phyloP scores from a whole-genome alignment of 1,140 invertebrate species.

The Drosophila fuyamai region DNA sequence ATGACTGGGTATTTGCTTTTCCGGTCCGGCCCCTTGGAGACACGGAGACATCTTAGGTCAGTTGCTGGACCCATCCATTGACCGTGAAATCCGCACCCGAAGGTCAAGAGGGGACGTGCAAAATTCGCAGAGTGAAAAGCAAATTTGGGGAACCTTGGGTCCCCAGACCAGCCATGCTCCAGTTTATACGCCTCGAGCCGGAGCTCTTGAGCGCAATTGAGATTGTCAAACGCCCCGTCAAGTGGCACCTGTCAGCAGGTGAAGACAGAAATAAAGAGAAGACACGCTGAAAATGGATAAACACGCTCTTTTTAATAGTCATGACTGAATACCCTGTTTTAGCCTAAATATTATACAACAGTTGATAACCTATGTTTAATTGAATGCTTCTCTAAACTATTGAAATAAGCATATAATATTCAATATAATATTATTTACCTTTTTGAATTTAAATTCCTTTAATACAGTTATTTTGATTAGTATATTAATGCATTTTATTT shows the following conservation, averaged over 20 bases:
- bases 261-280: conserved; percentile 19
- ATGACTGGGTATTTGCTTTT: conserved; percentile 14
- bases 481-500: too few species aligned
- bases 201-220: conserved; percentile 67
- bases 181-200: conserved; percentile 64
- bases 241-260: conserved; percentile 52
- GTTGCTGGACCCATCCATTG: conserved; percentile 20
- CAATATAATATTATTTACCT: too few species aligned
- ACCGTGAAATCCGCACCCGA: conserved; percentile 32
- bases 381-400: too few species aligned
- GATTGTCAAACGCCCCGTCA: conserved; percentile 78
- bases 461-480: too few species aligned
- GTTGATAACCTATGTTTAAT: too few species aligned
- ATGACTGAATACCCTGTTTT: conserved; percentile 10
- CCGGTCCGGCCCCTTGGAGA: conserved; percentile 30
- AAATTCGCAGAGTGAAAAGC: conserved; percentile 20
- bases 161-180: conserved; percentile 53
- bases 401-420: too few species aligned
- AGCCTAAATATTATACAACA: too few species aligned
- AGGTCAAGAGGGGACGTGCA: conserved; percentile 24
- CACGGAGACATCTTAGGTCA: conserved; percentile 14
- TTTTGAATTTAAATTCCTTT: too few species aligned
- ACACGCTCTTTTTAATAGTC: background rate
- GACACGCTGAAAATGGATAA: conserved; percentile 3
- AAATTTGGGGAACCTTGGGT: conserved; percentile 42